These are phyloP conservation scores for Chaetura pelagica DNA, from an alignment of 2,113 vertebrate genomes.

Conservation along the genomic window DNA sequence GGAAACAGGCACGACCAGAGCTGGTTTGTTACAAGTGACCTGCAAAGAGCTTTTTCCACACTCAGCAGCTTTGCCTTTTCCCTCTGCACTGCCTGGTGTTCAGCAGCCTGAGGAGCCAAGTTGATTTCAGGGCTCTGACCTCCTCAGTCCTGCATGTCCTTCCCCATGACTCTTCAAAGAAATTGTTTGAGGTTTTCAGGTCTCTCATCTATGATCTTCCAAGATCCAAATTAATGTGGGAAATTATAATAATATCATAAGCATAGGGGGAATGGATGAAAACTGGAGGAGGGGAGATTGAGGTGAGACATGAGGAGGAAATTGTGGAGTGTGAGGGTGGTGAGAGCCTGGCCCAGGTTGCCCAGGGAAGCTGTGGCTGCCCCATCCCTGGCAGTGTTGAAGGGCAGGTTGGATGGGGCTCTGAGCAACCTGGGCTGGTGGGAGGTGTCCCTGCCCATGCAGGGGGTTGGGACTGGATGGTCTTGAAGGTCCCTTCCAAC, in stretches of 20 bases:
- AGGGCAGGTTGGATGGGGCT: too few relatives aligned
- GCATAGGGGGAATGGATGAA: not conserved
- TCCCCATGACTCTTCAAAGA: not conserved
- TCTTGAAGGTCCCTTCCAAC: too few relatives aligned
- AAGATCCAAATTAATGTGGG: not conserved
- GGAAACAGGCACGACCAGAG: not conserved
- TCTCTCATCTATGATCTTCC: not conserved
- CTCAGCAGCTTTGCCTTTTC: slow-evolving; percentile 23
- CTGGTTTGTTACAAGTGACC: slow-evolving; percentile 4
- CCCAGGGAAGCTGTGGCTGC: too few relatives aligned
- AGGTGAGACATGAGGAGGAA: too few relatives aligned
- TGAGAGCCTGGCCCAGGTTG: too few relatives aligned
- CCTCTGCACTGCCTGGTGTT: not conserved
- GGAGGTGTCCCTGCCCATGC: too few relatives aligned
- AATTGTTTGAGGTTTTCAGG: not conserved
- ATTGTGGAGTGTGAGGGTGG: too few relatives aligned
- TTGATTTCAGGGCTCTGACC: not conserved
- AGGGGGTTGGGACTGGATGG: too few relatives aligned
- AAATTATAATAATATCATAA: not conserved
- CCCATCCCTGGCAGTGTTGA: too few relatives aligned
- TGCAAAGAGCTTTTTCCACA: slow-evolving; percentile 22
- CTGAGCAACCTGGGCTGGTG: too few relatives aligned
- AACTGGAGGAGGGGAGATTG: too few relatives aligned
- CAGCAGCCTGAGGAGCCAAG: not conserved
- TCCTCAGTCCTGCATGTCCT: not conserved